These are phyloP conservation scores for Thaumatotibia leucotreta DNA, from an alignment of 1,140 invertebrate genomes.

Conservation along the genomic window DNA sequence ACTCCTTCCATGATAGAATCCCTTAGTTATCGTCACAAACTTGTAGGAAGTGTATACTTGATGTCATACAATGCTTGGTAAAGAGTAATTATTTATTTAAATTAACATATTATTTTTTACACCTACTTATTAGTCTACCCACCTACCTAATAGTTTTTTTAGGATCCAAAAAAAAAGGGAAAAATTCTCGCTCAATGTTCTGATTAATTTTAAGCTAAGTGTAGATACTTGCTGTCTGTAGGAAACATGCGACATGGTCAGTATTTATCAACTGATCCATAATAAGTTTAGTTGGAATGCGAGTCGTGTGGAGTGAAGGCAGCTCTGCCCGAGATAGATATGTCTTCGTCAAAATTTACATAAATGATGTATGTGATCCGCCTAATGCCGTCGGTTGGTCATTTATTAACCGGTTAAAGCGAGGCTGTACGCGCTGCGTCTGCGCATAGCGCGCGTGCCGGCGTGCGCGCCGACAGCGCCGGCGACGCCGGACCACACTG, in stretches of 20 bases:
- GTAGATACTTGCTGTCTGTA: background rate
- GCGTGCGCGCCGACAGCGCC: slow-evolving; percentile 53
- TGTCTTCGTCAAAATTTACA: slow-evolving; percentile 76
- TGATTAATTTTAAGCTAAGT: background rate
- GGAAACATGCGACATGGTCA: background rate
- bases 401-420: slow-evolving; percentile 65
- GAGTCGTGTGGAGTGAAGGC: slow-evolving; percentile 59
- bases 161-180: no score
- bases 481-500: slow-evolving; percentile 59
- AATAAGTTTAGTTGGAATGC: slow-evolving; percentile 52
- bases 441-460: slow-evolving; percentile 70
- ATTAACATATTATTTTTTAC: no score
- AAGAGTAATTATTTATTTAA: no score
- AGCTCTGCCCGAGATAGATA: slow-evolving; percentile 58
- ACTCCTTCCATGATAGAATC: no score
- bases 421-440: slow-evolving; percentile 35
- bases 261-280: slow-evolving; percentile 42
- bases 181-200: no score
- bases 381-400: slow-evolving; percentile 66
- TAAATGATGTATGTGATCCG: slow-evolving; percentile 75
- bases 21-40: no score
- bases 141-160: no score
- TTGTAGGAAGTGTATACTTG: no score
- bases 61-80: no score
- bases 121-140: no score